phyloP scores from a whole-genome alignment of 2,797 vertebrate species.

The Epinephelus awoara region DNA sequence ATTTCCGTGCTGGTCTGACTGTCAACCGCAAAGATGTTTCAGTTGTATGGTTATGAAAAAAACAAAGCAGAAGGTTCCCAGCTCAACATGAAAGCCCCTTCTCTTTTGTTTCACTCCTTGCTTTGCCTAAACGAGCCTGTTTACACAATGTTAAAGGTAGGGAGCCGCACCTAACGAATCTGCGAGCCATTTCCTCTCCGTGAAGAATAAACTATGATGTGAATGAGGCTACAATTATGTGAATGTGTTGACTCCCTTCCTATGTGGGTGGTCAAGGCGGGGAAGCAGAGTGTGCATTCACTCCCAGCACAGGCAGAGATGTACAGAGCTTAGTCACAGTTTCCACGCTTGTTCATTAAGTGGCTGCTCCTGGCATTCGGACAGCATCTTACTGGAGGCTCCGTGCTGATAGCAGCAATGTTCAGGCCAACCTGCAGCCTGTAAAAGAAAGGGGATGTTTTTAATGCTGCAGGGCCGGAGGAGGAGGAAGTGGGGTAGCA shows the following conservation, averaged over 20 bases:
- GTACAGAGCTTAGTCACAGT: constrained; percentile 78
- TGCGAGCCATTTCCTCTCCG: constrained; percentile 53
- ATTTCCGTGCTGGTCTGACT: constrained; percentile 30
- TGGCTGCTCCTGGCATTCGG: constrained; percentile 77
- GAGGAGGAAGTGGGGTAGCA: constrained; percentile 24
- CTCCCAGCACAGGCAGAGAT: constrained; percentile 46
- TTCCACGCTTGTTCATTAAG: constrained; percentile 81
- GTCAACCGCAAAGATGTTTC: constrained; percentile 38
- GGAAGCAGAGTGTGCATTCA: constrained; percentile 62
- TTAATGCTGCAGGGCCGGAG: constrained; percentile 16
- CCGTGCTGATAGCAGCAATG: constrained; percentile 29
- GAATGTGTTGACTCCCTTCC: constrained; percentile 55
- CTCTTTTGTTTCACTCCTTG: constrained; percentile 21
- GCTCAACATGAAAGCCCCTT: not conserved
- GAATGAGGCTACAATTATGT: constrained; percentile 40
- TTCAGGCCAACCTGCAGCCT: constrained; percentile 39
- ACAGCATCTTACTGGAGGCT: constrained; percentile 73
- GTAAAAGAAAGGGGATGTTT: constrained; percentile 7
- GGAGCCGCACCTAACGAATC: constrained; percentile 23
- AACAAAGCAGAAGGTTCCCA: not conserved
- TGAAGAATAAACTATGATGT: constrained; percentile 49
- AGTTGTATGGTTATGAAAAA: not conserved
- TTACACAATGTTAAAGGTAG: constrained; percentile 9
- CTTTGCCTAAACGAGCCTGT: not conserved
- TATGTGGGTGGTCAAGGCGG: constrained; percentile 71